These are phyloP conservation scores for Dromius quadrimaculatus DNA, from an alignment of 2,888 invertebrate genomes.

Conservation along the genomic window DNA sequence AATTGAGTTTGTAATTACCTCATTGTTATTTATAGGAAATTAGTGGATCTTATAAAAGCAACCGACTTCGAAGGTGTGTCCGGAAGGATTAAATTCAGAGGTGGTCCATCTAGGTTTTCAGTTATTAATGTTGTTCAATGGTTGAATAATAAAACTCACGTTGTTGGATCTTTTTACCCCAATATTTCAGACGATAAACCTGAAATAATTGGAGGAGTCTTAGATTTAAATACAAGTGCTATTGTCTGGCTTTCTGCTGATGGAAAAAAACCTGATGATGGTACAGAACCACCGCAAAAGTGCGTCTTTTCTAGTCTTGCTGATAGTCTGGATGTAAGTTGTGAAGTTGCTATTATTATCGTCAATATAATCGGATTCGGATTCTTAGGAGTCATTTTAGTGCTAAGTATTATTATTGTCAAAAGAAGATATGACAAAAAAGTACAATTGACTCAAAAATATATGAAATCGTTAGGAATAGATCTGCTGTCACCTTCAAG, in stretches of 20 bases:
- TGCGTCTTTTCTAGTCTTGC: conserved; percentile 81
- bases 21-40: conserved; percentile 65
- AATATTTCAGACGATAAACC: conserved; percentile 66
- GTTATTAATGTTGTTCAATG: conserved; percentile 74
- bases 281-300: conserved; percentile 69
- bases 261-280: conserved; percentile 76
- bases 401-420: conserved; percentile 74
- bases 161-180: conserved; percentile 73
- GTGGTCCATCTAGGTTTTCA: conserved; percentile 76
- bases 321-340: conserved; percentile 75
- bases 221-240: conserved; percentile 69
- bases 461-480: conserved; percentile 79
- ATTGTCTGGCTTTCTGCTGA: conserved; percentile 76
- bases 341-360: conserved; percentile 79
- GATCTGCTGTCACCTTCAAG: conserved; percentile 69
- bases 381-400: conserved; percentile 69
- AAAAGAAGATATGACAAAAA: conserved; percentile 77
- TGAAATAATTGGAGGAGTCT: conserved; percentile 68
- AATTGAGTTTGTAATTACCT: background rate
- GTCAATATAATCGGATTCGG: conserved; percentile 74
- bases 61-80: conserved; percentile 82
- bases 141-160: conserved; percentile 66
- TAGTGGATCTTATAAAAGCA: conserved; percentile 73
- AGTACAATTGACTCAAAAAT: conserved; percentile 74
- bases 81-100: conserved; percentile 77